phyloP scores from a whole-genome alignment of 2,888 invertebrate species.

The Thelaira solivaga region DNA sequence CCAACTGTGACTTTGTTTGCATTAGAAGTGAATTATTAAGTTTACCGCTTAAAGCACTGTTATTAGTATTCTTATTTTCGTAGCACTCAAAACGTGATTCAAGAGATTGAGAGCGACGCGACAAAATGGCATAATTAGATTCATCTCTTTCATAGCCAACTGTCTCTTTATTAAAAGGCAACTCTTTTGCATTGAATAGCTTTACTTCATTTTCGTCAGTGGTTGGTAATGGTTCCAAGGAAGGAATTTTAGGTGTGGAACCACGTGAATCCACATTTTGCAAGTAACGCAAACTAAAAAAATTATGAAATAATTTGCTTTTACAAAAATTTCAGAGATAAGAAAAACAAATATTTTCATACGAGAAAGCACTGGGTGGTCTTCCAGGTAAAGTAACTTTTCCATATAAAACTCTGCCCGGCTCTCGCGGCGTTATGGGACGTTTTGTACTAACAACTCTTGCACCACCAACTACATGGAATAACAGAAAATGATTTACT shows the following conservation, averaged over 20 bases:
- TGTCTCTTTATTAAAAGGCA: slow-evolving; percentile 5
- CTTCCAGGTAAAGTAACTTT: slow-evolving; percentile 79
- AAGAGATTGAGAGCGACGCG: slow-evolving; percentile 65
- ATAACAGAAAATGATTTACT: background rate
- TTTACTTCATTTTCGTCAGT: slow-evolving; percentile 47
- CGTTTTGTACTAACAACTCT: slow-evolving; percentile 84
- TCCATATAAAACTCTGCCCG: slow-evolving; percentile 87
- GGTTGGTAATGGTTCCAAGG: slow-evolving; percentile 72
- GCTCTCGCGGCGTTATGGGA: slow-evolving; percentile 91
- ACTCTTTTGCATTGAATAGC: background rate
- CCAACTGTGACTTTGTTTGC: slow-evolving; percentile 49
- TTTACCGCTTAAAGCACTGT: slow-evolving; percentile 18
- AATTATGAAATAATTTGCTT: slow-evolving; percentile 53
- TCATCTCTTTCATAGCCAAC: background rate
- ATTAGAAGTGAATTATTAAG: slow-evolving; percentile 31
- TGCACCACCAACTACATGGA: slow-evolving; percentile 70
- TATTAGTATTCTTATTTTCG: slow-evolving; percentile 40
- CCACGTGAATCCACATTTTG: slow-evolving; percentile 77
- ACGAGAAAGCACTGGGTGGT: slow-evolving; percentile 89
- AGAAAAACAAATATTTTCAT: slow-evolving; percentile 61
- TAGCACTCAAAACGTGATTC: slow-evolving; percentile 63
- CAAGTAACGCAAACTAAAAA: slow-evolving; percentile 82
- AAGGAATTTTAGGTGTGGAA: slow-evolving; percentile 72
- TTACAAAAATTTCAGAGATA: background rate
- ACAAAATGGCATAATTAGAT: background rate